A percentile compares a stretch with the other conserved stretches of the same genome.
Conservation (phyloP, 2,113 vertebrate genomes). For the Xerus inauris region DNA sequence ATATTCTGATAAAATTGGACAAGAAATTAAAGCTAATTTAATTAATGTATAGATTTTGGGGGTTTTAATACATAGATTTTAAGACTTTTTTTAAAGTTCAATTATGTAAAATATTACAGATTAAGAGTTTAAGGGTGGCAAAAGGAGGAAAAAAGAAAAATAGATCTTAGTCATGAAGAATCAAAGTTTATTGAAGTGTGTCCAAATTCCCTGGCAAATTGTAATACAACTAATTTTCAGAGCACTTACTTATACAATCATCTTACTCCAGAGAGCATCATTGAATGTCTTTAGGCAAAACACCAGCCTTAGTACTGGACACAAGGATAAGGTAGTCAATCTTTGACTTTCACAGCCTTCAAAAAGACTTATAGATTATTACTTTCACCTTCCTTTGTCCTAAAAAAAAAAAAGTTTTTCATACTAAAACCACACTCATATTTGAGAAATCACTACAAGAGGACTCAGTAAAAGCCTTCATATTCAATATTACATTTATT, state of each 20-base stretch:
- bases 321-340: not conserved
- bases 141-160: not conserved
- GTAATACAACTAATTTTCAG: not conserved
- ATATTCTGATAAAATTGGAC: not conserved
- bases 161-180: not conserved
- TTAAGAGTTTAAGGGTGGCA: not conserved
- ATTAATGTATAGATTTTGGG: too few relatives aligned
- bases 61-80: not conserved
- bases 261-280: not conserved
- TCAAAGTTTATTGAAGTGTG: not conserved
- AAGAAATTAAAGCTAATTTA: not conserved
- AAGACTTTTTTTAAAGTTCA: not conserved
- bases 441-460: not conserved
- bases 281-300: not conserved
- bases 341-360: not conserved
- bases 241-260: not conserved
- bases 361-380: not conserved
- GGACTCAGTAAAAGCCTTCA: not conserved
- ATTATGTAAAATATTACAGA: not conserved
- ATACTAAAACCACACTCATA: not conserved
- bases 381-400: not conserved
- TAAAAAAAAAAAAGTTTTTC: not conserved
- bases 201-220: not conserved
- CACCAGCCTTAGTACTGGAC: not conserved
- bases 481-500: not conserved